Evolutionary conservation across 2,113 vertebrate genomes (phyloP).

Genomic region (Cephalopterus ornatus): DNA sequence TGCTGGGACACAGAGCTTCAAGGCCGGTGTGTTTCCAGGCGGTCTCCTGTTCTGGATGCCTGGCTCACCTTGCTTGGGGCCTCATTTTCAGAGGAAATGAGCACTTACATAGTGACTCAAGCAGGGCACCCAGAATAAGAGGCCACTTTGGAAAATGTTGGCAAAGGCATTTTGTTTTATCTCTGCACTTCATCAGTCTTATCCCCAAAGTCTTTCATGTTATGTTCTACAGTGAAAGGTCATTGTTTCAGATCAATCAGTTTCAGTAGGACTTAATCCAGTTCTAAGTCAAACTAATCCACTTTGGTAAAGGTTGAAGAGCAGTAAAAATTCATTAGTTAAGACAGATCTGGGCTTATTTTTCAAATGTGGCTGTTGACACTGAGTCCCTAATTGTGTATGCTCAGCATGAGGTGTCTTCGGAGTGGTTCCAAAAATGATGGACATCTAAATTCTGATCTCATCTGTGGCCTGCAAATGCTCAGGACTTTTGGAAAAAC

Average conservation of each 20-base stretch:
- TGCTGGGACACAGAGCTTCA: background rate
- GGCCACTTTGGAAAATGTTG: background rate
- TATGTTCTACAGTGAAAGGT: background rate
- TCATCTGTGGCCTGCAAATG: background rate
- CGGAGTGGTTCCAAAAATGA: background rate
- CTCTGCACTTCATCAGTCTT: conserved; percentile 12
- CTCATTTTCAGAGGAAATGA: background rate
- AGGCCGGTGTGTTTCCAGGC: background rate
- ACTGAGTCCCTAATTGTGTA: background rate
- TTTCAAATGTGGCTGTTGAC: background rate
- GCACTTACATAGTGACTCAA: background rate
- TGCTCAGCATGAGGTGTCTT: background rate
- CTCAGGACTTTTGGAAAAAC: background rate
- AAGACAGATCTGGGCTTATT: background rate
- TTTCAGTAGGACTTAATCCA: conserved; percentile 8
- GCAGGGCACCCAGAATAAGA: background rate
- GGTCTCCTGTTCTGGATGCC: background rate
- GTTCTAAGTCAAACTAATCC: conserved; percentile 13
- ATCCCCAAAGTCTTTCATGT: conserved; percentile 16
- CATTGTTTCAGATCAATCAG: conserved; percentile 18
- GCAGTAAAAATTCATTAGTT: background rate
- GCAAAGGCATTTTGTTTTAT: conserved; percentile 15
- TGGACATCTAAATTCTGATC: background rate
- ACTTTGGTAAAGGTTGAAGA: conserved; percentile 29
- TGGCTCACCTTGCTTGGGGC: background rate